phyloP scores from a whole-genome alignment of 1,140 invertebrate genomes.

The Drosophila funebris region DNA sequence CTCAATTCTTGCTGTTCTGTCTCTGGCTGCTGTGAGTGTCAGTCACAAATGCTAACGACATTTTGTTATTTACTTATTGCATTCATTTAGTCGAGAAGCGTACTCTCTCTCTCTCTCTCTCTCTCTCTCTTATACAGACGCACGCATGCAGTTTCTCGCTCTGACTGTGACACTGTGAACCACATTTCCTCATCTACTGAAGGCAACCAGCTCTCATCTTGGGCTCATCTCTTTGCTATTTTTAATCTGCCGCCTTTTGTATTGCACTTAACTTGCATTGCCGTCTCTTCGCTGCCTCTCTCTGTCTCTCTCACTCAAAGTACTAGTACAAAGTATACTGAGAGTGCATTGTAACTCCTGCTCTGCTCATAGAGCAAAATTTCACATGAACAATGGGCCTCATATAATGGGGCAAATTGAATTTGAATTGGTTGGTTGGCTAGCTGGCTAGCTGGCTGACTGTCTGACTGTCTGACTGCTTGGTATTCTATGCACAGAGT shows the following conservation, averaged over 20 bases:
- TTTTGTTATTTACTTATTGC: constrained; percentile 83
- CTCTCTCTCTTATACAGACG: constrained; percentile 5
- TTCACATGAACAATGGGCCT: constrained; percentile 75
- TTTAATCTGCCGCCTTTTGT: constrained; percentile 76
- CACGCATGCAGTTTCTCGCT: neutral
- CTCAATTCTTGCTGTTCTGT: constrained; percentile 8
- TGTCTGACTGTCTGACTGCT: constrained; percentile 7
- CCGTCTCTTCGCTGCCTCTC: constrained; percentile 38
- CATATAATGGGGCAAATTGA: constrained; percentile 82
- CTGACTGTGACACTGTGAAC: constrained; percentile 27
- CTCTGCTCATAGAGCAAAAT: constrained; percentile 51
- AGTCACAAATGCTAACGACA: constrained; percentile 79
- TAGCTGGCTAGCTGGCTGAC: constrained; percentile 40
- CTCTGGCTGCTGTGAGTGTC: constrained; percentile 60
- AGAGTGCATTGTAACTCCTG: constrained; percentile 48
- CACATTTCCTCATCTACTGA: constrained; percentile 40
- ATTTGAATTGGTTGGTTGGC: constrained; percentile 79
- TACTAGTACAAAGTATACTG: neutral
- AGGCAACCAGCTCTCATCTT: constrained; percentile 30
- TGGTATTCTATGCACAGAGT: constrained; percentile 35
- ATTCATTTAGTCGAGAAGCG: constrained; percentile 74
- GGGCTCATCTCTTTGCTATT: constrained; percentile 70
- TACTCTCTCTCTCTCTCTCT: neutral
- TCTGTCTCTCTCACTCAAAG: constrained; percentile 34
- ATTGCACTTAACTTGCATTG: constrained; percentile 76